Conservation (phyloP, 2,113 vertebrate species). For the Upupa epops region DNA sequence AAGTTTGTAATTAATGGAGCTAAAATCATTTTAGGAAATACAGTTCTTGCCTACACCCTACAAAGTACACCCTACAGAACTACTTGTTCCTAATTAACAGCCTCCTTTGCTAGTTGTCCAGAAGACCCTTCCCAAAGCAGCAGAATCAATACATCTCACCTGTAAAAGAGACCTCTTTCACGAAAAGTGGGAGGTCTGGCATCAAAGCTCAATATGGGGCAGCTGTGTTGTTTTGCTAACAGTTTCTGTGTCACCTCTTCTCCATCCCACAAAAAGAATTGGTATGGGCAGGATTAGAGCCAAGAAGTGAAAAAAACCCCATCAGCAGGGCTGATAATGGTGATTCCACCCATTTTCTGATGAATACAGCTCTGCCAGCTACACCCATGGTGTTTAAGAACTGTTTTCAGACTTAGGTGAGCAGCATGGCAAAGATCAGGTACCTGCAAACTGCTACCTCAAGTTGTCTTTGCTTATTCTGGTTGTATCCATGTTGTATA, state of each 20-base stretch:
- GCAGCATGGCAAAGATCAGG: background rate
- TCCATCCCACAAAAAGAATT: background rate
- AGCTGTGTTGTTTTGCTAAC: background rate
- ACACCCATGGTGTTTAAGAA: background rate
- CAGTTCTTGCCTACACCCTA: background rate
- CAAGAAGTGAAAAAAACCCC: background rate
- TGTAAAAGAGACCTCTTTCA: background rate
- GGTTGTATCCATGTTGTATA: background rate
- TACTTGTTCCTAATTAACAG: background rate
- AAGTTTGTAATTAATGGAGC: background rate
- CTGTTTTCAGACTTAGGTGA: background rate
- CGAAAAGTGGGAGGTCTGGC: background rate
- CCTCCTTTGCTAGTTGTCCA: background rate
- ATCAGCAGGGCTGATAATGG: fast-evolving
- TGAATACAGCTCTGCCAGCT: background rate
- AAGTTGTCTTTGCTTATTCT: background rate
- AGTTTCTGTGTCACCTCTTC: background rate
- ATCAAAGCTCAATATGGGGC: background rate
- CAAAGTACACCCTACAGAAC: background rate
- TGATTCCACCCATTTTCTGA: background rate
- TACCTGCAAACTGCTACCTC: background rate
- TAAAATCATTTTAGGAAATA: background rate
- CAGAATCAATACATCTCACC: background rate
- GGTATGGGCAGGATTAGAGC: background rate
- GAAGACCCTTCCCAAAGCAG: background rate